Evolutionary conservation across 2,113 vertebrate genomes (phyloP).

Genomic region (Nibea albiflora): DNA sequence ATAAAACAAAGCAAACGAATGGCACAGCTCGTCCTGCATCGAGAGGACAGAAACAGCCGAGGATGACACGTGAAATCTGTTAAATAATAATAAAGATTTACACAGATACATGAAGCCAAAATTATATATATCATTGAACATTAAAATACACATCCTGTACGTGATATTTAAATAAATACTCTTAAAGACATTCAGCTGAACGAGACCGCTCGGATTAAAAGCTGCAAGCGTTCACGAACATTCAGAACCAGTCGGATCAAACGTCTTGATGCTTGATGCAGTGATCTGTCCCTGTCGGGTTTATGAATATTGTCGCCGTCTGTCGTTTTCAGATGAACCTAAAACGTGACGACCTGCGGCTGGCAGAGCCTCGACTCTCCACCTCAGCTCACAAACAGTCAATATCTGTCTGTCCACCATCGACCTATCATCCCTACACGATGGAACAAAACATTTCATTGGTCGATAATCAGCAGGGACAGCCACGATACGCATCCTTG

Average conservation of each 20-base stretch:
- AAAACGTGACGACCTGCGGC: too few relatives aligned
- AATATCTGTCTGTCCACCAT: too few relatives aligned
- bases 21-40: not conserved
- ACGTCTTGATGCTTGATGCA: not conserved
- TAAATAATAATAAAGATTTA: constrained; percentile 34
- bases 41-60: not conserved
- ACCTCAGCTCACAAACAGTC: too few relatives aligned
- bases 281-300: not conserved
- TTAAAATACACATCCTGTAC: not conserved
- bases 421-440: too few relatives aligned
- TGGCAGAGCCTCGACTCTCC: too few relatives aligned
- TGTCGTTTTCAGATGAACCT: too few relatives aligned
- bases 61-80: constrained; percentile 16
- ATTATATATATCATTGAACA: not conserved
- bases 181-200: constrained; percentile 4
- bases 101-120: constrained; percentile 38
- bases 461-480: too few relatives aligned
- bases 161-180: constrained; percentile 21
- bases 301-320: too few relatives aligned
- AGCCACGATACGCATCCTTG: not conserved
- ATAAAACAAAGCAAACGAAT: not conserved
- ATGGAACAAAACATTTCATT: too few relatives aligned
- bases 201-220: constrained; percentile 20
- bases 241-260: not conserved
- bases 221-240: constrained; percentile 20